Evolutionary conservation across 2,797 vertebrate genomes (phyloP).

Genomic region (Octomys mimax): DNA sequence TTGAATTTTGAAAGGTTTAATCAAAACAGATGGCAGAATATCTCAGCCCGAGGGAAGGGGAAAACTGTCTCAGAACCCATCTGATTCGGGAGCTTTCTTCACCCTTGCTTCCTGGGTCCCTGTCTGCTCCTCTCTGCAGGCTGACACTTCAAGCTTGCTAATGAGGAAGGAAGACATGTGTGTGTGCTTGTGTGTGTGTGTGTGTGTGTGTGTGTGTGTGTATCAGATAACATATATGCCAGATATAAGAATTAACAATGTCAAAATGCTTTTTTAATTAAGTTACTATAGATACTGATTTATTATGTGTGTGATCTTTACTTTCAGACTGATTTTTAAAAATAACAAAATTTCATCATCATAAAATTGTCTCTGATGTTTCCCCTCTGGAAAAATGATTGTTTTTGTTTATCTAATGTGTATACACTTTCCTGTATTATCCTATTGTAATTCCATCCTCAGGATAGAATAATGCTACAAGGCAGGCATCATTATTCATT

Average conservation of each 20-base stretch:
- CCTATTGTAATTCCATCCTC: slow-evolving; percentile 21
- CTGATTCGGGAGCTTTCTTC: slow-evolving; percentile 79
- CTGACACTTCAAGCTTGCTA: slow-evolving; percentile 61
- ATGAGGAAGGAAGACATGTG: slow-evolving; percentile 38
- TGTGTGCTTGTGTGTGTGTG: not conserved
- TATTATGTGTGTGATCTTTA: slow-evolving; percentile 63
- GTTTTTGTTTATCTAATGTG: slow-evolving; percentile 27
- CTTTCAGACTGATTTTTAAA: slow-evolving; percentile 26
- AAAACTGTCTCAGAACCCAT: slow-evolving; percentile 79
- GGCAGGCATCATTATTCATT: not conserved
- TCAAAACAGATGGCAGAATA: slow-evolving; percentile 86
- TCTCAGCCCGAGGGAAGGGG: slow-evolving; percentile 83
- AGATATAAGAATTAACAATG: slow-evolving; percentile 55
- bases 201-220: not conserved
- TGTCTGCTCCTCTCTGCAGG: slow-evolving; percentile 66
- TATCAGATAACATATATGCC: not conserved
- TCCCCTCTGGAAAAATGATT: slow-evolving; percentile 35
- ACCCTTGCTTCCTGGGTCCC: slow-evolving; percentile 73
- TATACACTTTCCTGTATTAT: not conserved
- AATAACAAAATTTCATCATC: not conserved
- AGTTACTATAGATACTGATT: slow-evolving; percentile 64
- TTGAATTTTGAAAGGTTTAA: slow-evolving; percentile 87
- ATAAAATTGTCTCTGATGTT: slow-evolving; percentile 43
- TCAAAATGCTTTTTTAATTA: slow-evolving; percentile 59
- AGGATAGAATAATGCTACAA: not conserved